phyloP scores from a whole-genome alignment of 2,888 invertebrate species.

The Andrena flavipes region DNA sequence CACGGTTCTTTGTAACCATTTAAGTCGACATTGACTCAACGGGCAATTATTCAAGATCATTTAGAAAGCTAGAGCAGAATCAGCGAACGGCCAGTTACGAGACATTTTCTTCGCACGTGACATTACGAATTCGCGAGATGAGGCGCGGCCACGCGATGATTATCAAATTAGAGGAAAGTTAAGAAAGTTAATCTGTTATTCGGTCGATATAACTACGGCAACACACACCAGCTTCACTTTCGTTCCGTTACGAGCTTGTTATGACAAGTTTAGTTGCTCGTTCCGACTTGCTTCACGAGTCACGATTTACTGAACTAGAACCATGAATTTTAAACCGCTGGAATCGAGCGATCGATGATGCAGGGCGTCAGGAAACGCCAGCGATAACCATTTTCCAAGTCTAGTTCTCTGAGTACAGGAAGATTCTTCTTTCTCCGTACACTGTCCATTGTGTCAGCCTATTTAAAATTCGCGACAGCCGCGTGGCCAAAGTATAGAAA shows the following conservation, averaged over 20 bases:
- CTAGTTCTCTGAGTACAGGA: not conserved
- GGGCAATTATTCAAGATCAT: not conserved
- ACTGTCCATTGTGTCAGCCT: constrained; percentile 35
- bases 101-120: constrained; percentile 33
- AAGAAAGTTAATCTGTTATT: constrained; percentile 71
- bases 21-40: not conserved
- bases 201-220: constrained; percentile 48
- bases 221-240: constrained; percentile 58
- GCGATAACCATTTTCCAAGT: not conserved
- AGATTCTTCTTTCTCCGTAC: constrained; percentile 41
- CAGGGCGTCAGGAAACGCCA: not conserved
- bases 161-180: constrained; percentile 74
- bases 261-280: constrained; percentile 43
- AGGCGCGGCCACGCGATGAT: constrained; percentile 56
- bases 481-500: not conserved
- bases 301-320: constrained; percentile 46
- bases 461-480: constrained; percentile 23
- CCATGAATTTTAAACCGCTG: constrained; percentile 31
- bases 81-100: constrained; percentile 16
- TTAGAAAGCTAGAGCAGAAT: constrained; percentile 50
- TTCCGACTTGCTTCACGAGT: constrained; percentile 53
- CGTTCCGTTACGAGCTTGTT: constrained; percentile 53
- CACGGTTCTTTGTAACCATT: not conserved
- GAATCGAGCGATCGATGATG: constrained; percentile 2
- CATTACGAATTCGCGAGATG: constrained; percentile 59